These are phyloP conservation scores for Drosophila conformis DNA, from an alignment of 2,888 invertebrate genomes.

Conservation along the genomic window DNA sequence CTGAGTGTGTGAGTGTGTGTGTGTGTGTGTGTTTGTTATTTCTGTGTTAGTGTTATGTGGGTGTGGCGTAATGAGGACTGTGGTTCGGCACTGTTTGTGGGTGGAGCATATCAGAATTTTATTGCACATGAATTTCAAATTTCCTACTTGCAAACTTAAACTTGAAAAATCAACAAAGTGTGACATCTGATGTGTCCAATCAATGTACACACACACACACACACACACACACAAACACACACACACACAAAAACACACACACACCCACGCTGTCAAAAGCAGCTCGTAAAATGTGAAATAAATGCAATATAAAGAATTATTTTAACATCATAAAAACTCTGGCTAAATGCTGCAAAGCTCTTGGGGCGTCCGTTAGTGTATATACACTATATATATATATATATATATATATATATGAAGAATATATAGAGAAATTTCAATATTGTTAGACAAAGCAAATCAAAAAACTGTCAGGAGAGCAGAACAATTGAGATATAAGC, in stretches of 20 bases:
- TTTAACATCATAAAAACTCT: constrained; percentile 1
- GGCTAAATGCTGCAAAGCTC: not conserved
- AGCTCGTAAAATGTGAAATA: constrained; percentile 43
- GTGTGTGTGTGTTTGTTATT: constrained; percentile 3
- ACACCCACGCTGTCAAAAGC: constrained; percentile 40
- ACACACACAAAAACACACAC: not conserved
- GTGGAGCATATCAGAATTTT: constrained; percentile 52
- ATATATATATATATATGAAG: not conserved
- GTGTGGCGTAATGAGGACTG: constrained; percentile 50
- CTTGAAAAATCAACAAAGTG: constrained; percentile 50
- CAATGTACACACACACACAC: constrained; percentile 5
- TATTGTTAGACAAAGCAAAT: constrained; percentile 5
- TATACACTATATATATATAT: not conserved
- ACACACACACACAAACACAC: not conserved
- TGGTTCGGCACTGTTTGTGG: constrained; percentile 22
- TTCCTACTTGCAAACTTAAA: constrained; percentile 35
- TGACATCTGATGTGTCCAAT: constrained; percentile 43
- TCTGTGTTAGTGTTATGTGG: constrained; percentile 2
- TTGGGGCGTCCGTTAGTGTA: too few species aligned
- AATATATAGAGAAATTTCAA: constrained; percentile 1
- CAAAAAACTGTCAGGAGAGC: not conserved
- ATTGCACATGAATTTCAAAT: constrained; percentile 65
- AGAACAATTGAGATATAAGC: not conserved
- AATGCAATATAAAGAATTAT: constrained; percentile 42
- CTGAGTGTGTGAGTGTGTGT: not conserved